Base-by-base conservation (phyloP, 2,888 invertebrate genomes). In the Drosophila rubida region DNA sequence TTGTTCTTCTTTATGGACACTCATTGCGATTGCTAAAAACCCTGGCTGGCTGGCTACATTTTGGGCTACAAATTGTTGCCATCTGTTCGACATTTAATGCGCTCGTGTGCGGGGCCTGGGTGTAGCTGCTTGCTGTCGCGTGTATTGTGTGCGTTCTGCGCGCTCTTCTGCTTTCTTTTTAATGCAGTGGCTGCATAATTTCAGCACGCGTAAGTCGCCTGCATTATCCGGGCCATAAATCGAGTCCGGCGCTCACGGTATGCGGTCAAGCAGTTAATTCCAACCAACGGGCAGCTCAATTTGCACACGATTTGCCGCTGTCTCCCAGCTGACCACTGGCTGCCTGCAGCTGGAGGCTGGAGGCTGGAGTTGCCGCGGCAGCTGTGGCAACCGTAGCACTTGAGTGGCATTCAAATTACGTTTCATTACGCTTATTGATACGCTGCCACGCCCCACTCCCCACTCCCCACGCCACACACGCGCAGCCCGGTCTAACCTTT, bases 151-250 rank as follows among this genome's bases (percentile, higher is more conserved):
- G 27, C 9, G 27, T 27, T 27, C 27, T 27, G 2, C 7, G 1
- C 5, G 25, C 22, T 22, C 4, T 37, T 19, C 30, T n/a, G n/a
- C n/a, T 19, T 23, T 14, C 22, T 44, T 65, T 79, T 78, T 87
- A 81, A 82, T 82, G 81, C 81, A 82, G 81, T 82, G 73, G 73
- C 82, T 78, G 76, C 81, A 82, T 82, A 87, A 87, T 82, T 82
- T 81, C 65, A 59, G 82, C 68, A 70, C 76, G 73, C 85, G 79
- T 87, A 82, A 82, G 82, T 81, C 87, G 87, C 82, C 85, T 84
- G 87, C 82, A 84, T 87, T 87, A 85, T 85, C 79, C 79, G 37
- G 65, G 78, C 76, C 63, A 82, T 82, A 82, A 87, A 82, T 82
- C 74, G 82, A 66, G 45, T 50, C 51, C 19, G 58, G 62, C 64